Conservation (phyloP, 2,113 vertebrate species). For the Hippocampus mohnikei region DNA sequence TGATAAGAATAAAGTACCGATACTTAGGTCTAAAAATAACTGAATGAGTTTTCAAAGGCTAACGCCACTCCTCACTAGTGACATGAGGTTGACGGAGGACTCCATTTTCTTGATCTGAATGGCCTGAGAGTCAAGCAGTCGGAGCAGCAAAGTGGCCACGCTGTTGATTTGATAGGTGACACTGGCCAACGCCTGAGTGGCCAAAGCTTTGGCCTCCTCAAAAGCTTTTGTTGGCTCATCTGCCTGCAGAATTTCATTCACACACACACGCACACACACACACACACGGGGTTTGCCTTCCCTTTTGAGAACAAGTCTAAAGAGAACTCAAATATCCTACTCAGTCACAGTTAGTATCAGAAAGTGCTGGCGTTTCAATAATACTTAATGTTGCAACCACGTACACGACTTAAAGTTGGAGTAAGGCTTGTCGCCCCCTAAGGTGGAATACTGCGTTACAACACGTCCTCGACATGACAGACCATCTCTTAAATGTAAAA, state of each 20-base stretch:
- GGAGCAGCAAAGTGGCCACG: conserved; percentile 75
- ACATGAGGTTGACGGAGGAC: conserved; percentile 72
- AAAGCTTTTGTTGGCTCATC: conserved; percentile 75
- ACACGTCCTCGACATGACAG: no score
- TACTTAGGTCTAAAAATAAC: background rate
- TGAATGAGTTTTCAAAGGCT: background rate
- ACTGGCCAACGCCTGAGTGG: conserved; percentile 84
- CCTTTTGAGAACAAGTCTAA: no score
- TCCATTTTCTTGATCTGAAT: conserved; percentile 75
- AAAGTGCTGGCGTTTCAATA: no score
- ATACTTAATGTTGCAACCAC: no score
- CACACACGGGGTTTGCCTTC: no score
- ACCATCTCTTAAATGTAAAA: no score
- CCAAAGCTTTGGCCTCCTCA: conserved; percentile 83
- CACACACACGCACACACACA: no score
- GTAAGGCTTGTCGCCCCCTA: no score
- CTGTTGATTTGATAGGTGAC: conserved; percentile 86
- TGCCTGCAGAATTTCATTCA: conserved; percentile 58
- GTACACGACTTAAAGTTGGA: no score
- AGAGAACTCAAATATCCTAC: no score
- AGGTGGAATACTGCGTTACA: no score
- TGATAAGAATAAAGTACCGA: background rate
- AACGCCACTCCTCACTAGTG: conserved; percentile 68
- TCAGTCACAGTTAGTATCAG: no score
- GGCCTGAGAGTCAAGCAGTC: conserved; percentile 80